phyloP scores from a whole-genome alignment of 92 coral and sea anemone species.

The Epizoanthus illoricatus region DNA sequence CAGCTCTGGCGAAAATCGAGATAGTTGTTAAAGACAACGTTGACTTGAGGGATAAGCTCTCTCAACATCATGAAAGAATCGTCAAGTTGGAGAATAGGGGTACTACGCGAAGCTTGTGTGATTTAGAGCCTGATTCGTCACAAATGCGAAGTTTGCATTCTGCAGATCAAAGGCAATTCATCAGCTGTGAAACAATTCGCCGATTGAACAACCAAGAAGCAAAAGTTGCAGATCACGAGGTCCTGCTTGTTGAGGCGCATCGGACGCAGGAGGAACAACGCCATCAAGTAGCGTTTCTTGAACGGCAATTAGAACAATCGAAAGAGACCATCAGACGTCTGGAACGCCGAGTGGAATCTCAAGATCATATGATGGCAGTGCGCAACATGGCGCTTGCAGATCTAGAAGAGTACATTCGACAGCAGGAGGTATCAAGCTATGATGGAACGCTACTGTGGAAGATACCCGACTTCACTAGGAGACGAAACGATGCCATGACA shows the following conservation, averaged over 20 bases:
- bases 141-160: neutral
- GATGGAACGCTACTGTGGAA: conserved; percentile 40
- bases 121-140: neutral
- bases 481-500: conserved; percentile 37
- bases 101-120: neutral
- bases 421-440: conserved; percentile 38
- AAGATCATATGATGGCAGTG: conserved; percentile 38
- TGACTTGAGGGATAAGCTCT: neutral
- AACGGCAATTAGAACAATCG: neutral
- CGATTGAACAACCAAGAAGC: conserved; percentile 10
- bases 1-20: neutral
- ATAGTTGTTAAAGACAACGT: neutral
- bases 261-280: neutral
- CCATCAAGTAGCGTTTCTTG: neutral
- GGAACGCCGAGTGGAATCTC: neutral
- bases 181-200: neutral
- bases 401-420: conserved; percentile 30
- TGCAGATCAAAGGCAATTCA: neutral
- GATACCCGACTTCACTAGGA: conserved; percentile 30
- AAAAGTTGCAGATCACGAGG: neutral
- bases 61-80: neutral
- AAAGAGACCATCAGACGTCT: too few species aligned
- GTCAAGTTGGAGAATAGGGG: neutral
- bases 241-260: neutral
- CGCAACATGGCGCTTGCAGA: conserved; percentile 39